A percentile compares a stretch with the other conserved stretches of the same genome.
phyloP scores from a whole-genome alignment of 2,113 vertebrate genomes.

The Cacatua alba region DNA sequence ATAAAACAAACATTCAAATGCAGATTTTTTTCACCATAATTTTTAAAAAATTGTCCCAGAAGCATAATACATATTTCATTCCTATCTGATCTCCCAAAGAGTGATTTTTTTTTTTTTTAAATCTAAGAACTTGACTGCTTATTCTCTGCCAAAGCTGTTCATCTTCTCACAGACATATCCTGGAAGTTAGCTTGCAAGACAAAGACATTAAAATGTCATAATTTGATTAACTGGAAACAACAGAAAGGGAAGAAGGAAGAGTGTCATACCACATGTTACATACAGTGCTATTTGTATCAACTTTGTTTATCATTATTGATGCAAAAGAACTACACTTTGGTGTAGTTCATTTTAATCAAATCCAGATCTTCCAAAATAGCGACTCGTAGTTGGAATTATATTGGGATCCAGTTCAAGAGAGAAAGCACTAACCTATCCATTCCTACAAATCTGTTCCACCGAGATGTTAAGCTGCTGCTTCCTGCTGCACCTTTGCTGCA shows the following conservation, averaged over 20 bases:
- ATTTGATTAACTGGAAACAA: not conserved
- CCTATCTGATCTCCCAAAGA: slow-evolving; percentile 20
- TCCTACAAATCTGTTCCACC: not conserved
- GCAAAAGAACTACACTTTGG: not conserved
- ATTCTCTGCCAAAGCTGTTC: slow-evolving; percentile 7
- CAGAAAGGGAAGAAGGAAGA: not conserved
- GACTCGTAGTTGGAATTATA: not conserved
- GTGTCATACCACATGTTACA: not conserved
- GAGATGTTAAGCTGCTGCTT: not conserved
- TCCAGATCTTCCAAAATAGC: not conserved
- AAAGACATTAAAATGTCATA: not conserved
- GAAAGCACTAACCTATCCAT: not conserved
- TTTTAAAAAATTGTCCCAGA: not conserved
- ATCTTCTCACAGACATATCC: not conserved
- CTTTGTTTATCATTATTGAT: not conserved
- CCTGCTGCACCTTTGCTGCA: not conserved
- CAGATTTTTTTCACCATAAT: slow-evolving; percentile 30
- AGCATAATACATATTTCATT: slow-evolving; percentile 36
- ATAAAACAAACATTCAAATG: slow-evolving; percentile 35
- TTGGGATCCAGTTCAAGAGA: not conserved
- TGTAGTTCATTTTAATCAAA: not conserved
- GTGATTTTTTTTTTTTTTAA: not conserved
- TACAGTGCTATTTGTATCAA: not conserved
- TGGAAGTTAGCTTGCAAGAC: not conserved
- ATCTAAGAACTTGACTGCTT: not conserved